Evolutionary conservation across 2,113 vertebrate species (phyloP).

Genomic region (Toxostoma redivivum): DNA sequence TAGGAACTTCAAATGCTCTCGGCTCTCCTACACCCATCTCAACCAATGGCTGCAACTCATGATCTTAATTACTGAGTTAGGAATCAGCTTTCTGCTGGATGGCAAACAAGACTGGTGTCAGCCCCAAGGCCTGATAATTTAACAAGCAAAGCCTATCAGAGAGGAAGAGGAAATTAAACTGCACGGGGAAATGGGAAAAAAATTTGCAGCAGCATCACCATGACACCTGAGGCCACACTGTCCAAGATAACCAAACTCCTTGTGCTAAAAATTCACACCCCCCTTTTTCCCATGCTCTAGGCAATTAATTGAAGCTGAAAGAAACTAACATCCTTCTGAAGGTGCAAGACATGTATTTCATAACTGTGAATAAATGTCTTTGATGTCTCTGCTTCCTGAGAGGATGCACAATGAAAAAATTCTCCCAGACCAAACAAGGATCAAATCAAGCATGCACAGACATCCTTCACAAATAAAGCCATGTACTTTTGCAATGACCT

Average conservation of each 20-base stretch:
- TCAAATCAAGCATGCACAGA: neutral
- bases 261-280: accelerated
- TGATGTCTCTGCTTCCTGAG: neutral
- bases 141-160: neutral
- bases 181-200: neutral
- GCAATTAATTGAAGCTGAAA: neutral
- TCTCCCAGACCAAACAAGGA: accelerated
- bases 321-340: neutral
- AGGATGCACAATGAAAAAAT: neutral
- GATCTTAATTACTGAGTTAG: neutral
- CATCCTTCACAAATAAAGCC: neutral
- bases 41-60: neutral
- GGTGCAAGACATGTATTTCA: neutral
- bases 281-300: neutral
- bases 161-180: neutral
- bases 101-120: neutral
- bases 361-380: neutral
- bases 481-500: neutral
- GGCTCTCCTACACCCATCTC: neutral
- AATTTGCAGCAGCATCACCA: neutral
- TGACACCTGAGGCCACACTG: neutral
- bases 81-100: neutral
- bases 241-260: neutral
- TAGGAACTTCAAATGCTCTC: neutral
- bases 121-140: neutral